These are phyloP conservation scores for Exephanes ischioxanthus DNA, from an alignment of 2,888 invertebrate species.

Conservation along the genomic window DNA sequence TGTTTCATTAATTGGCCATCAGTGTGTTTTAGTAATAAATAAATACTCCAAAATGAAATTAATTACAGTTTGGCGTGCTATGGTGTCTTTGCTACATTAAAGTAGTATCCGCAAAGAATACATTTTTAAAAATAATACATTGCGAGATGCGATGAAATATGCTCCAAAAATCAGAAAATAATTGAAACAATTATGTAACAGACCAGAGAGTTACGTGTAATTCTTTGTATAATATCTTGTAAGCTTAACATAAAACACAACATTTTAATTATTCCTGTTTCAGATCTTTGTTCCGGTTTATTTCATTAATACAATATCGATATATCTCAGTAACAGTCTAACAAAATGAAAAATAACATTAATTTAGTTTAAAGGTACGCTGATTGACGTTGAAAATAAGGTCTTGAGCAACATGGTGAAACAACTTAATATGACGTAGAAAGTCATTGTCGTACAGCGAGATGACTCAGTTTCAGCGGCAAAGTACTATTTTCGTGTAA, in stretches of 20 bases:
- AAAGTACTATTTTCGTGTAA: not conserved
- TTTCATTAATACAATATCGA: too few relatives aligned
- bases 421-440: not conserved
- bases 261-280: not conserved
- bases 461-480: not conserved
- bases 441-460: not conserved
- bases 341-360: too few relatives aligned
- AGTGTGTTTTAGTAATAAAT: too few relatives aligned
- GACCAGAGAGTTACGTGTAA: not conserved
- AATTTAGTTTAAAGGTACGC: too few relatives aligned
- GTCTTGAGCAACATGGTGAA: not conserved
- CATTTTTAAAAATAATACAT: not conserved
- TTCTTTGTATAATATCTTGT: not conserved
- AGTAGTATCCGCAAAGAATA: not conserved
- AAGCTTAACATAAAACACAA: not conserved
- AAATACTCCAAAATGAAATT: too few relatives aligned
- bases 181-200: too few relatives aligned
- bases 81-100: not conserved
- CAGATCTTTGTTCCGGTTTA: too few relatives aligned
- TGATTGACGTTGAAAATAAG: not conserved
- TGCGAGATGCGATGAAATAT: not conserved
- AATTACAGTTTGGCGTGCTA: not conserved
- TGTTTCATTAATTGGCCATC: too few relatives aligned
- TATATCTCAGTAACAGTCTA: too few relatives aligned
- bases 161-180: too few relatives aligned